Conservation (phyloP, 2,888 invertebrate species). For the Strigamia maritima region DNA sequence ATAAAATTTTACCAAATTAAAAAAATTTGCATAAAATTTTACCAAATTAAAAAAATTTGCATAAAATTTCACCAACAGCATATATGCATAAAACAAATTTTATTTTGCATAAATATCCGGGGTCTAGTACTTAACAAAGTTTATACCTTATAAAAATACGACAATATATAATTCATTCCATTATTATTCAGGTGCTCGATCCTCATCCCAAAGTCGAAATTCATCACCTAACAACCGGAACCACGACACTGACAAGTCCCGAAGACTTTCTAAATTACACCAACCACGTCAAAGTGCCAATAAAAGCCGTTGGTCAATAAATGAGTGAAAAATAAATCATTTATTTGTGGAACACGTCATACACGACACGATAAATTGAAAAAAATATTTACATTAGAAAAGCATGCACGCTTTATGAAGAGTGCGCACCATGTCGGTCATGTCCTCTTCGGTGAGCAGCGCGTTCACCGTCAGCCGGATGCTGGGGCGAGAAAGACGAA, state of each 20-base stretch:
- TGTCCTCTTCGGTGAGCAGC: constrained; percentile 62
- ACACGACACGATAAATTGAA: too few relatives aligned
- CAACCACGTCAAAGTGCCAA: not conserved
- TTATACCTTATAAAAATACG: too few relatives aligned
- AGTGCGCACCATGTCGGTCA: constrained; percentile 51
- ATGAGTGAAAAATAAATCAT: not conserved
- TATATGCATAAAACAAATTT: too few relatives aligned
- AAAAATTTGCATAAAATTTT: not conserved
- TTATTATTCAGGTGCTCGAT: not conserved
- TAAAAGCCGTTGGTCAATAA: not conserved
- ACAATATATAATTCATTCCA: too few relatives aligned
- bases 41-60: too few relatives aligned
- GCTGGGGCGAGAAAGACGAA: constrained; percentile 62
- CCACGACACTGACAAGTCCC: not conserved
- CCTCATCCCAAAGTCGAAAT: not conserved
- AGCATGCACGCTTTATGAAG: constrained; percentile 39
- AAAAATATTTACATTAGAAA: constrained; percentile 8
- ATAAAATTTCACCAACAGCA: too few relatives aligned
- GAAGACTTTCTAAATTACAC: not conserved
- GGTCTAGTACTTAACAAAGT: too few relatives aligned
- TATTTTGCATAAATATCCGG: too few relatives aligned
- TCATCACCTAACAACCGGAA: not conserved
- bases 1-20: not conserved
- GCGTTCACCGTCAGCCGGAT: constrained; percentile 69
- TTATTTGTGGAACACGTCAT: too few relatives aligned